Evolutionary conservation across 2,888 invertebrate genomes (phyloP), one percentile per base, ranked within the genome.

Genomic region (Agonopterix alstromeriana): DNA sequence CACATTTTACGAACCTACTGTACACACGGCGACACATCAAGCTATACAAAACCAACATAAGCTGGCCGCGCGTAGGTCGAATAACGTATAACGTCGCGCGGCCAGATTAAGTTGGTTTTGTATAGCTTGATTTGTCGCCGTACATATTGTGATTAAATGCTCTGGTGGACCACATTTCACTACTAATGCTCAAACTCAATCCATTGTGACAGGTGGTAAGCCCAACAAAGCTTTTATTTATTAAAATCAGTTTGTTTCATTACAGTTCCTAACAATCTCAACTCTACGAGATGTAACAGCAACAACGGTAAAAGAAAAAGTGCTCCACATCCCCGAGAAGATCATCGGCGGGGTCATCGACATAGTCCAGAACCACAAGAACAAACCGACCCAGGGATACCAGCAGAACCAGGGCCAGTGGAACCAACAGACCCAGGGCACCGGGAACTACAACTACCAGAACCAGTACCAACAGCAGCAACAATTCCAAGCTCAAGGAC

Each of bases 301-400:
- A 27, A 47, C 49, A 8, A 60, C 56, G 10, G 63, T 70, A 1
- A 61, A 73, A 48, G 78, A 78, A 47, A 80, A 76, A 12, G 72
- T 73, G 1, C 70, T 82, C 0, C 58, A 79, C 43, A 81, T 86
- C 17, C 83, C 87, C 0, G 87, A 88, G 57, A 87, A 85, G 56
- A 84, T 88, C 12, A 79, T 87, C 36, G 83, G 82, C 1, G 82
- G 84, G 0, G 84, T 87, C n/a, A 86, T 88, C 9, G 86, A 86
- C 52, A 82, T 82, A 8, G 82, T 86, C 1, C 81, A 84, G 49
- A 81, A 61, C 42, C 85, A 88, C 54, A 88, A 87, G 57, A 80
- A 78, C 58, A 87, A 86, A 47, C 84, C 82, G 0, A 45, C 47
- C 3, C 61, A 53, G 51, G 54, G 53, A 12, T 54, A 44, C 46